Conservation (phyloP, 1,140 invertebrate species). For the Drosophila lacertosa region DNA sequence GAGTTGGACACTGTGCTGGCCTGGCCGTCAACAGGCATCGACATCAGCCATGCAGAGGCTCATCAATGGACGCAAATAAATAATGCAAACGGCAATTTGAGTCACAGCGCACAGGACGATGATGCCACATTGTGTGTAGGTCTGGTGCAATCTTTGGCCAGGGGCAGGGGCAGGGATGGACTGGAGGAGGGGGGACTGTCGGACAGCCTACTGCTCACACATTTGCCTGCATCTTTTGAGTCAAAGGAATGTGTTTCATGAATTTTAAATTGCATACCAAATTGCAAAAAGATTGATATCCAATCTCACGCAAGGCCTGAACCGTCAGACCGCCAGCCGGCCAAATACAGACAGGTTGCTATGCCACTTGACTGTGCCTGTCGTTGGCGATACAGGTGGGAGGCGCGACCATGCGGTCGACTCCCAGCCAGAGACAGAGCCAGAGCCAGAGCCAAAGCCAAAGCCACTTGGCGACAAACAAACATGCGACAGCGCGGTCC, state of each 20-base stretch:
- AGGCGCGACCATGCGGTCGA: slow-evolving; percentile 22
- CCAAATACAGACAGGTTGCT: slow-evolving; percentile 34
- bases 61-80: slow-evolving; percentile 81
- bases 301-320: slow-evolving; percentile 81
- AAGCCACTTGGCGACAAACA: slow-evolving; percentile 50
- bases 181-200: neutral
- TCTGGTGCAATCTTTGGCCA: slow-evolving; percentile 1
- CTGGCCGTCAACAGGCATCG: slow-evolving; percentile 42
- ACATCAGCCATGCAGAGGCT: slow-evolving; percentile 45
- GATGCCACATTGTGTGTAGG: slow-evolving; percentile 22
- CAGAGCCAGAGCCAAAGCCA: slow-evolving; percentile 24
- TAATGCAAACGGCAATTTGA: slow-evolving; percentile 83
- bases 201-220: slow-evolving; percentile 41
- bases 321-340: slow-evolving; percentile 9
- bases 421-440: slow-evolving; percentile 18
- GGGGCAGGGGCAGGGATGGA: slow-evolving; percentile 9
- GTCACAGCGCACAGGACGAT: slow-evolving; percentile 34
- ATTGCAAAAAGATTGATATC: slow-evolving; percentile 83
- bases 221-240: slow-evolving; percentile 81
- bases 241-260: slow-evolving; percentile 83
- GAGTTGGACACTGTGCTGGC: slow-evolving; percentile 16
- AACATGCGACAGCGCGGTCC: slow-evolving; percentile 55
- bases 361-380: slow-evolving; percentile 18
- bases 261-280: slow-evolving; percentile 83
- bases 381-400: slow-evolving; percentile 57